These are phyloP conservation scores for Proisotoma minuta DNA, from an alignment of 2,888 invertebrate species.

Conservation along the genomic window DNA sequence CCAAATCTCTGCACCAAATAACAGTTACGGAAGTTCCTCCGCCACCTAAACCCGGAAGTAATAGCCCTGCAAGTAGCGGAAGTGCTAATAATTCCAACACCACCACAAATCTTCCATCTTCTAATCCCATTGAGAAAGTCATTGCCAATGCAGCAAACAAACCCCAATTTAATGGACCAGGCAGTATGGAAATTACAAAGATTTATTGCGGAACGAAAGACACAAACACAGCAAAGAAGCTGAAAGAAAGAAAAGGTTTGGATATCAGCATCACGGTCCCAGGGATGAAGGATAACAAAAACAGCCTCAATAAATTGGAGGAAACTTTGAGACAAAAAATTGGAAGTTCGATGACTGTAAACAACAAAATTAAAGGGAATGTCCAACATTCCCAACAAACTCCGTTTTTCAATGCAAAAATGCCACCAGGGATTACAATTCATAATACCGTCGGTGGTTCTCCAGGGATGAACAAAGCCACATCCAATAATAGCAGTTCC, in stretches of 20 bases:
- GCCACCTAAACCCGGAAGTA: conserved; percentile 31
- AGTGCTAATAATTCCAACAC: conserved; percentile 5
- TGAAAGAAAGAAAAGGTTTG: conserved; percentile 46
- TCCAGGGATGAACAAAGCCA: conserved; percentile 8
- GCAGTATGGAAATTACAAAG: conserved; percentile 48
- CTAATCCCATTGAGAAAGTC: conserved; percentile 41
- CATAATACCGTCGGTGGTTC: conserved; percentile 32
- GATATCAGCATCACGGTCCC: conserved; percentile 45
- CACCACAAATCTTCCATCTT: conserved; percentile 2
- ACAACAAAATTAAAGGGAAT: conserved; percentile 3
- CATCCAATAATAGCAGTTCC: conserved; percentile 6
- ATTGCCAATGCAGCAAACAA: conserved; percentile 36
- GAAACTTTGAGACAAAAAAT: conserved; percentile 39
- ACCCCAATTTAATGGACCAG: conserved; percentile 47
- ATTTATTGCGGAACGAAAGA: conserved; percentile 37
- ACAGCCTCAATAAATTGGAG: conserved; percentile 31
- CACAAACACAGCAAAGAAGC: conserved; percentile 40
- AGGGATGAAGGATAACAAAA: conserved; percentile 32
- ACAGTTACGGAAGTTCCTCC: conserved; percentile 48
- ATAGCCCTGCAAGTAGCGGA: conserved; percentile 7
- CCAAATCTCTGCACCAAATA: conserved; percentile 48
- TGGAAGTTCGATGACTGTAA: conserved; percentile 1
- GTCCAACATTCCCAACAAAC: neutral
- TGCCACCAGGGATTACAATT: conserved; percentile 43
- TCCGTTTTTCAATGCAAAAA: conserved; percentile 35